Conservation (phyloP, 2,888 invertebrate genomes). For the Cephus pulcher region DNA sequence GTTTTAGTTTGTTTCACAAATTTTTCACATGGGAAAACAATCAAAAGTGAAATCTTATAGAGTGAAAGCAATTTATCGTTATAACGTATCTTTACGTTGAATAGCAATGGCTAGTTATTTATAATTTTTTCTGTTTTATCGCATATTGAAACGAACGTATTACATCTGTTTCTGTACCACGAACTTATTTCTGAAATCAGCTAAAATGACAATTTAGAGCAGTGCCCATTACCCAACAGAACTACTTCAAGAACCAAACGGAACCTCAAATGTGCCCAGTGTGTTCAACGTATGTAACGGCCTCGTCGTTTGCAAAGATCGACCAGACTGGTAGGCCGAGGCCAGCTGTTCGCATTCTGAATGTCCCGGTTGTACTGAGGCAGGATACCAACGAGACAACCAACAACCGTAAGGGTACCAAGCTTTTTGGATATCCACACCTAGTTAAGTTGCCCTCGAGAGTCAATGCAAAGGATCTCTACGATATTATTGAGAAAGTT, state of each 20-base stretch:
- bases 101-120: neutral
- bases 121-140: neutral
- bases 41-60: neutral
- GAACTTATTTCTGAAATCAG: constrained; percentile 45
- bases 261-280: constrained; percentile 53
- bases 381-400: constrained; percentile 67
- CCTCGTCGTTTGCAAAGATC: constrained; percentile 56
- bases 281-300: constrained; percentile 51
- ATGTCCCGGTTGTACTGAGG: constrained; percentile 70
- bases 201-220: constrained; percentile 48
- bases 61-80: neutral
- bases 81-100: neutral
- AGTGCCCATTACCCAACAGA: constrained; percentile 55
- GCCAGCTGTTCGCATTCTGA: constrained; percentile 65
- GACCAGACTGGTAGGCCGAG: constrained; percentile 59
- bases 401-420: constrained; percentile 65
- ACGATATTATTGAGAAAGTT: constrained; percentile 66
- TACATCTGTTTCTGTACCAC: neutral
- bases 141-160: neutral
- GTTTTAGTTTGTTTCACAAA: constrained; percentile 43
- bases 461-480: constrained; percentile 67
- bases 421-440: constrained; percentile 70
- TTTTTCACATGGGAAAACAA: constrained; percentile 8
- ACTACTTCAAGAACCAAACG: constrained; percentile 58
- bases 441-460: constrained; percentile 70